Evolutionary conservation across 2,797 vertebrate genomes (phyloP).

Genomic region (Thunnus albacares): DNA sequence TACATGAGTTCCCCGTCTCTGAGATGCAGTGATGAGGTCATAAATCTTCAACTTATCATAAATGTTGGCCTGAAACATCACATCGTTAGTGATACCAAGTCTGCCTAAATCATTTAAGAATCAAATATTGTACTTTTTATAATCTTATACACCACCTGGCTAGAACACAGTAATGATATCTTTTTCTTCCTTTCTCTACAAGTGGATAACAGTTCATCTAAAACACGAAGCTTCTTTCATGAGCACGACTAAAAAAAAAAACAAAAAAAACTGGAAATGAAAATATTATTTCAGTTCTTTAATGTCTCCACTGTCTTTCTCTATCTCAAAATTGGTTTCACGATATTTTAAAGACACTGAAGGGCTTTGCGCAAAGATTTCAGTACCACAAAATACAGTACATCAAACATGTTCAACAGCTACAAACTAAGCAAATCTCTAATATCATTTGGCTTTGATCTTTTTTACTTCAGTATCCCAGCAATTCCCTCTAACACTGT

Average conservation of each 20-base stretch:
- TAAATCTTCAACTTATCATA: not conserved
- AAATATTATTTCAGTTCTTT: not conserved
- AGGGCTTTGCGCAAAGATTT: not conserved
- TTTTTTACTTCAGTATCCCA: conserved; percentile 19
- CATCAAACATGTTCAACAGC: conserved; percentile 20
- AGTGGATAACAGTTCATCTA: not conserved
- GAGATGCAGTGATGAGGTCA: not conserved
- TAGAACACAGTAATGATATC: too few species aligned
- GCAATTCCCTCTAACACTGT: conserved; percentile 20
- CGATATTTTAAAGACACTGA: conserved; percentile 15
- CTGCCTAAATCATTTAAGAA: conserved; percentile 1
- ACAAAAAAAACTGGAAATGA: not conserved
- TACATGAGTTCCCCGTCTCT: not conserved
- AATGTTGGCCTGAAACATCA: not conserved
- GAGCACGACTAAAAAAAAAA: not conserved
- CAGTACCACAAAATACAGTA: conserved; percentile 1
- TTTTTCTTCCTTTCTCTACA: not conserved
- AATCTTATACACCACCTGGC: too few species aligned
- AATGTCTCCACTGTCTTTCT: not conserved
- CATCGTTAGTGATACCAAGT: not conserved
- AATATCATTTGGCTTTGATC: conserved; percentile 33
- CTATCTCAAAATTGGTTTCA: conserved; percentile 1
- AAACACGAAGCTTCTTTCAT: not conserved
- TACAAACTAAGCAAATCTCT: conserved; percentile 28
- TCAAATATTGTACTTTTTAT: not conserved